Base-by-base conservation (phyloP, 1,140 invertebrate species). In the Drosophila equinoxialis region DNA sequence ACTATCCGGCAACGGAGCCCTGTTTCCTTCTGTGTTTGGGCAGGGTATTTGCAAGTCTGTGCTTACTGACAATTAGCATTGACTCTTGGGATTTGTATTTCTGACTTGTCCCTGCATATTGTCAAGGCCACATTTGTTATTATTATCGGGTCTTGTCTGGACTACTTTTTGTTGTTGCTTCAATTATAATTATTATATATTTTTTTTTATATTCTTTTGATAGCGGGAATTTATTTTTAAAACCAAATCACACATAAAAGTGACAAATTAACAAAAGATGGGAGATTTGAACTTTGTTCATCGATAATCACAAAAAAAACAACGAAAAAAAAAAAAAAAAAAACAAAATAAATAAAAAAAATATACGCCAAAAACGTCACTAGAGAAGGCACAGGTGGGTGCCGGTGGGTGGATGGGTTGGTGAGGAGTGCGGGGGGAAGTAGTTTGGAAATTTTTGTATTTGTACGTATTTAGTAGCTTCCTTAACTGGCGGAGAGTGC, bases 131-230 rank as follows among this genome's bases (percentile, higher is more conserved):
- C 3, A 23, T 51, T 51, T 51, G 45, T 51, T 51, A 51, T 48
- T 48, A 48, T 51, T 51, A 51, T 51, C 45, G 45, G 45, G 17
- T 51, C 45, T 51, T 51, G 45, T 51, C 45, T 51, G 45, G 17
- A 51, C 45, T 51, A 51, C 17, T 23, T 23, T 51, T 51, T 51
- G 3, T 39, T 51, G 45, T 48, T 48, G 45, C 8, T 48, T 45
- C 7, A 14, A 45, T 48, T 48, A 48, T 48, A 8, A 48, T 48
- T 48, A 20, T 7, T 17, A 8, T 17, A 30, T 30, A 30, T 6
- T 17, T 7, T 45, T 45, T 42, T 42, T 48, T 48, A 11, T 39
- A 39, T 39, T 23, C 10, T 48, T 48, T 51, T 51, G 45, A 51
- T 51, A 51, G 13, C 45, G 17, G 7, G 17, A 51, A 23, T 51